Conservation (phyloP, 37 sponge, comb jelly and placozoan genomes). For the Bolinopsis microptera region DNA sequence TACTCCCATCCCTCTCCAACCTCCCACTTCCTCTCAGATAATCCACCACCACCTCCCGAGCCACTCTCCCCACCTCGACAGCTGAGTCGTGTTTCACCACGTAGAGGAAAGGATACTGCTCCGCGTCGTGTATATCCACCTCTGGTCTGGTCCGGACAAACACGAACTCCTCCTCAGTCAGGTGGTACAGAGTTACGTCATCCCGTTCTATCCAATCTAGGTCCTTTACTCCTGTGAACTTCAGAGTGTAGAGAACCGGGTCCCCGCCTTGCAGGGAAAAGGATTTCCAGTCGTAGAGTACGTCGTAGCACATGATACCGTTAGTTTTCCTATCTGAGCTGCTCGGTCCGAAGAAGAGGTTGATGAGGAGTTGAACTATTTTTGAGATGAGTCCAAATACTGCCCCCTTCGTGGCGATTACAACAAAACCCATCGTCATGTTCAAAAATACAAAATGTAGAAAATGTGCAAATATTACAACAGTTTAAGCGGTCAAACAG, state of each 20-base stretch:
- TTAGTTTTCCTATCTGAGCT: background rate
- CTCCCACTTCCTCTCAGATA: slow-evolving; percentile 4
- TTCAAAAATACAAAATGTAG: too few species aligned
- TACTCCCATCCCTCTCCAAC: slow-evolving; percentile 18
- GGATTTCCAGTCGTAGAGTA: slow-evolving; percentile 15
- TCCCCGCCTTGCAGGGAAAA: background rate
- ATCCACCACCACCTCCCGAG: background rate
- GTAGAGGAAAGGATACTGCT: slow-evolving; percentile 48
- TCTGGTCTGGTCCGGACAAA: background rate
- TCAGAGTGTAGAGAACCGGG: background rate
- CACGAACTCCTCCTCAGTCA: slow-evolving; percentile 2
- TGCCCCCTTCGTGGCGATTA: background rate
- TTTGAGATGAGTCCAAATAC: background rate
- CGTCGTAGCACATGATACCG: slow-evolving; percentile 10
- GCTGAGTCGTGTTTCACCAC: background rate
- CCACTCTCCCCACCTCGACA: slow-evolving; percentile 32
- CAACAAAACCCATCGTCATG: background rate
- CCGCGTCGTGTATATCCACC: background rate
- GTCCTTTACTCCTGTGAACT: slow-evolving; percentile 3
- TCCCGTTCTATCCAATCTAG: slow-evolving; percentile 11
- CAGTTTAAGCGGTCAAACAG: too few species aligned
- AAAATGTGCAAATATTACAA: too few species aligned
- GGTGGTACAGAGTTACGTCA: background rate
- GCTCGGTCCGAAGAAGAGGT: background rate
- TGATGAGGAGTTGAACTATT: background rate